Evolutionary conservation across 2,113 vertebrate genomes (phyloP), one percentile per base, ranked within the genome.

Genomic region (Tretioscincus oriximinensis): DNA sequence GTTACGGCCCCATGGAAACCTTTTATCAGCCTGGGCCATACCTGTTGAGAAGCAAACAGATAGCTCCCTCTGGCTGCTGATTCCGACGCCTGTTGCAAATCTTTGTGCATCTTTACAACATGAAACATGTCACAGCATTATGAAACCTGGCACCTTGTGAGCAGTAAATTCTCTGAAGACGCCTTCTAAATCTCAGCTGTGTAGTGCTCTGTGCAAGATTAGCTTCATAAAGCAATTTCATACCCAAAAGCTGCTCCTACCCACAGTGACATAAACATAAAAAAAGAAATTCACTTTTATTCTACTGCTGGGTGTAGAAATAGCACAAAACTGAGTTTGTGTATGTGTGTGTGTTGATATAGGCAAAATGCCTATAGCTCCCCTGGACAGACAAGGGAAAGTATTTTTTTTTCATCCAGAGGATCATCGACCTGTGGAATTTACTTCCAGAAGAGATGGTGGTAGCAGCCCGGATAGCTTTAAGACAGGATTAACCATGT

Each of bases 31-130:
- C 1, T 1, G 5, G 61, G 11, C 11, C 49, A 64, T 68, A 73
- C 51, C 64, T 47, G 47, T 22, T 60, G 70, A 20, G 51, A 60
- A 61, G 21, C 6, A 78, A 72, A 14, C 9, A 21, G 67, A 77
- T 70, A 29, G 35, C 61, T 54, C 20, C 64, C 31, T 71, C 20
- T 68, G 0, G 0, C 1, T 61, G 70, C 83, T 1, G 47, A 49
- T 86, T 88, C 75, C 84, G 0, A 0, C 0, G 0, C 73, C 65
- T 49, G 16, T 29, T 66, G 7, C 4, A 79, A 84, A 47, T 63
- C 4, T 51, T 22, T 1, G 58, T 10, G 14, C 8, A 2, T 0
- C 81, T 76, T 9, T 4, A 22, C 41, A 69, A 11, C 0, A 0
- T 77, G 83, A 66, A 49, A 0, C 2, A 65, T 0, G 3, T 41